Base-by-base conservation (phyloP, 2,113 vertebrate species). In the Steatornis caripensis region DNA sequence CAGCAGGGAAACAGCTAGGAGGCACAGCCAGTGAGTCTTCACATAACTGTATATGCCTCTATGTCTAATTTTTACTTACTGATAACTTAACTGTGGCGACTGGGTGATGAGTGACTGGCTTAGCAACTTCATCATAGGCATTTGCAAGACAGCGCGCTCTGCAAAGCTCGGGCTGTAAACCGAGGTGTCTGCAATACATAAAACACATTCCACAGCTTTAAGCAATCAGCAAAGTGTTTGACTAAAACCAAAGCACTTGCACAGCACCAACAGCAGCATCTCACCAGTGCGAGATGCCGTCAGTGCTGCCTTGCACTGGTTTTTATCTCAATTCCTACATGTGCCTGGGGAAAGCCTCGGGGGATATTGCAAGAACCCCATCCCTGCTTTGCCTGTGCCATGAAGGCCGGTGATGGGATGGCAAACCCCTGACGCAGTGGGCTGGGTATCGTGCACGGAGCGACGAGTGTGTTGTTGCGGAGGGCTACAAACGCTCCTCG, bases 281-380 rank as follows among this genome's bases (percentile, higher is more conserved):
- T 60, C 9, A 17, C 3, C 5, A 3, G 21, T 12, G 19, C 15
- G 2, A 26, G 39, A 0, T 21, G 2, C 4, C 0, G 0, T 1
- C 69, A 12, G 53, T 2, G 2, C 14, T 20, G 24, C 0, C 43
- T 45, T 65, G 24, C 14, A 3, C 21, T 26, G 41, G 4, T 8
- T 39, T 69, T n/a, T 34, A 36, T 10, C 15, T 45, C 45, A 10
- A 6, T 30, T 13, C 8, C 0, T 16, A 6, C 2, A 0, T 12
- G 11, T 1, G 13, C 13, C 12, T 18, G 39, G 54, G 76, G 22
- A 32, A 60, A 26, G 6, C 48, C 14, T 7, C 9, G 14, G 9
- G 45, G 37, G 39, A 15, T 6, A 4, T 0, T 5, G 23, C 27
- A 16, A 8, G 34, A 11, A 4, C 15, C 32, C 39, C 54, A 24